Evolutionary conservation across 2,113 vertebrate species (phyloP), one percentile per base, ranked within the genome.

Genomic region (Neotoma lepida): DNA sequence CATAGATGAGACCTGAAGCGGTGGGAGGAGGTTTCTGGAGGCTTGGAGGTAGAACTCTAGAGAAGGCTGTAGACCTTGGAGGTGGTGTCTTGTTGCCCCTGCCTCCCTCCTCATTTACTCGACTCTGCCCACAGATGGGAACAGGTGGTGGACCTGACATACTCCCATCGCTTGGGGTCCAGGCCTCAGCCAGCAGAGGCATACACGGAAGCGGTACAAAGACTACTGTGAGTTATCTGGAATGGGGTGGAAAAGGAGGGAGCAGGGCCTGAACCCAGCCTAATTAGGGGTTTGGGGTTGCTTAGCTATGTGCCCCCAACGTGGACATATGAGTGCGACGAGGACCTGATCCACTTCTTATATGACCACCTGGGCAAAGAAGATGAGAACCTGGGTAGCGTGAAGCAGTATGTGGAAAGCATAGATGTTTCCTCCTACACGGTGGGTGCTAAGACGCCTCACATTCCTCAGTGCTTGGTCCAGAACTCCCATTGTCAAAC

Each of bases 361-460:
- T 99, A 99, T 13, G 99, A 99, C 94, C 99, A 99, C 96, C 98
- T 99, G 71, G 99, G 99, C 81, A 99, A 99, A 96, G 99, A 99
- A 96, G 99, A 99, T 63, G 99, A 99, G 97, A 99, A 99, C 97
- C 98, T 99, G 97, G 99, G 99, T 44, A 99, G 99, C 0, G 99
- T 99, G 96, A 99, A 99, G 97, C 99, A 99, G 97, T 99, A 99
- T 0, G 99, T 99, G 98, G 99, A 99, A 97, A 99, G 99, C 98
- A 99, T 99, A 1, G 99, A 99, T 26, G 99, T 99, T 73, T 99
- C 99, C 0, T 99, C 99, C 46, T 99, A 98, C 96, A 99, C 99
- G 78, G 99, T 99, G 89, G 66, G 97, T 97, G 61, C 95, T 89
- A 76, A 81, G 74, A 71, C 94, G 46, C 73, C 66, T 82, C 70